A percentile compares a stretch with the other conserved stretches of the same genome.
Conservation (phyloP, 2,113 vertebrate genomes). For the Daphoenositta chrysoptera region DNA sequence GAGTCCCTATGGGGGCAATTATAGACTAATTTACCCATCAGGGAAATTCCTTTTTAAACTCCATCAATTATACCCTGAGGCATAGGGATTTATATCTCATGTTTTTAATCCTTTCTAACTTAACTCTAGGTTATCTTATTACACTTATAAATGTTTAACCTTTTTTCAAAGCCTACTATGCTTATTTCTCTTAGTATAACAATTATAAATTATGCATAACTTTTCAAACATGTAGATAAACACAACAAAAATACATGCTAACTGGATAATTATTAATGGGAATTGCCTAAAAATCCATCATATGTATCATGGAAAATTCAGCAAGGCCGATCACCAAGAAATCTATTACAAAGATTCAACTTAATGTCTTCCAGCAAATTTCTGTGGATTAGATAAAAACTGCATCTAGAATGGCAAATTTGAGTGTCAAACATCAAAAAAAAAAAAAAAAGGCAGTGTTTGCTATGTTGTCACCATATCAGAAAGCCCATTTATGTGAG, state of each 20-base stretch:
- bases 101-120: slow-evolving; percentile 41
- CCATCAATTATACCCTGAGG: slow-evolving; percentile 29
- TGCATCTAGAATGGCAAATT: background rate
- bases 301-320: background rate
- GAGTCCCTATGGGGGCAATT: slow-evolving; percentile 43
- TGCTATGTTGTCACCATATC: background rate
- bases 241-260: background rate
- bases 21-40: slow-evolving; percentile 31
- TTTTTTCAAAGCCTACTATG: background rate
- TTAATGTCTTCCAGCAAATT: background rate
- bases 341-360: background rate
- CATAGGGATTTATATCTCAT: background rate
- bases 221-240: background rate
- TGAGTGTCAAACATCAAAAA: background rate
- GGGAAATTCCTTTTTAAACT: slow-evolving; percentile 49
- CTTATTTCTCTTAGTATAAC: background rate
- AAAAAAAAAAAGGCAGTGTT: background rate
- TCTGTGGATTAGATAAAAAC: background rate
- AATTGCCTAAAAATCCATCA: background rate
- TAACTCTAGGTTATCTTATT: slow-evolving; percentile 23
- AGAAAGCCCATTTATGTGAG: background rate
- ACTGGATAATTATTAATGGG: background rate
- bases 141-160: background rate
- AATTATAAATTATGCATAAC: background rate
- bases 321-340: background rate